phyloP scores from a whole-genome alignment of 2,888 invertebrate genomes.

The Adelognathus sp. region DNA sequence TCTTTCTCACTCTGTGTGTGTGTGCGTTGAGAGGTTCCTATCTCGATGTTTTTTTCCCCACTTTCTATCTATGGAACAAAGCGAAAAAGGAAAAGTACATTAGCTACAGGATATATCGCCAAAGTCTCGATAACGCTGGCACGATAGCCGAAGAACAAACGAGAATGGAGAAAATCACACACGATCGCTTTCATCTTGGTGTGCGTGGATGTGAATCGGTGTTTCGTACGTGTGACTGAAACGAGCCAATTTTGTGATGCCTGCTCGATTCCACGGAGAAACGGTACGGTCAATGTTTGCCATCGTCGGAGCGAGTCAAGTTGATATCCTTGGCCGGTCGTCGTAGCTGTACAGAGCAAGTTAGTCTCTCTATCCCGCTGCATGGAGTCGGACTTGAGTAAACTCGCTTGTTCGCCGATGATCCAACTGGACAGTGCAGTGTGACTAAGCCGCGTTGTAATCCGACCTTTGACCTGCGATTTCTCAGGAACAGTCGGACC shows the following conservation, averaged over 20 bases:
- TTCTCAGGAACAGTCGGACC: too few species aligned
- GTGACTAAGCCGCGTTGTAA: conserved; percentile 20
- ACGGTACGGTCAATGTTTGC: conserved; percentile 52
- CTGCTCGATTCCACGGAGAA: conserved; percentile 41
- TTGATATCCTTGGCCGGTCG: conserved; percentile 26
- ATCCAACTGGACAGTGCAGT: not conserved
- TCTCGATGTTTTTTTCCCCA: not conserved
- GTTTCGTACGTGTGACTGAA: conserved; percentile 26
- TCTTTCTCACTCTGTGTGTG: conserved; percentile 10
- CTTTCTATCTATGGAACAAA: not conserved
- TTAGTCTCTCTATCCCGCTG: not conserved
- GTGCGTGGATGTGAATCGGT: not conserved
- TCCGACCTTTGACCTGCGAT: conserved; percentile 26
- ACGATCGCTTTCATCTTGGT: conserved; percentile 8
- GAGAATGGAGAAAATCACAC: conserved; percentile 19
- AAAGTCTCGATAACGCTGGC: conserved; percentile 1
- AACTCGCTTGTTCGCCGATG: conserved; percentile 29
- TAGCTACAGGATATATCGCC: not conserved
- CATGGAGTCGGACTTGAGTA: conserved; percentile 22
- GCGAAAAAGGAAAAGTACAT: not conserved
- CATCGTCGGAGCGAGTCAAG: conserved; percentile 1
- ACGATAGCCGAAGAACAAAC: conserved; percentile 10
- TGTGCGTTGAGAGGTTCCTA: not conserved
- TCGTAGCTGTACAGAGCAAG: conserved; percentile 17
- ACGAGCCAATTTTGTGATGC: conserved; percentile 55